These are phyloP conservation scores for Microdon myrmicae DNA, from an alignment of 2,888 invertebrate species.

Conservation along the genomic window DNA sequence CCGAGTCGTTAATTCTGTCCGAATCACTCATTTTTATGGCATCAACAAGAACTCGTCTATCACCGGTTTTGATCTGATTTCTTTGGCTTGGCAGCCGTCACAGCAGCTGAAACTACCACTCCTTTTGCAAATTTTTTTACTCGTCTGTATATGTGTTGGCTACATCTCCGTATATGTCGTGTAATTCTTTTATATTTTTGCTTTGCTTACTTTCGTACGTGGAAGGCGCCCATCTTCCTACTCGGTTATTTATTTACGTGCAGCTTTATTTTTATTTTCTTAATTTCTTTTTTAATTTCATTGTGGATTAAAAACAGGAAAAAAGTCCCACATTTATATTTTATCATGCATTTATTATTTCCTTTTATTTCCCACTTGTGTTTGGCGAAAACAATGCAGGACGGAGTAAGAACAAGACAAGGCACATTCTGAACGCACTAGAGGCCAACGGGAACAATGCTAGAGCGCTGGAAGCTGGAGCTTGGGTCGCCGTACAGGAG, in stretches of 20 bases:
- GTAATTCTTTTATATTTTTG: slow-evolving; percentile 1
- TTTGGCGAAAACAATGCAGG: slow-evolving; percentile 45
- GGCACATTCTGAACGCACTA: slow-evolving; percentile 11
- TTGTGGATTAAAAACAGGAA: not conserved
- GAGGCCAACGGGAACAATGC: not conserved
- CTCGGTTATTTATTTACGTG: too few species aligned
- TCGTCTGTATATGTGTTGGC: too few species aligned
- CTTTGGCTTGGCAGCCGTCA: slow-evolving; percentile 39
- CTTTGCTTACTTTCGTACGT: slow-evolving; percentile 23
- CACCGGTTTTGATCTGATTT: slow-evolving; percentile 43
- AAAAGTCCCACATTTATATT: slow-evolving; percentile 44
- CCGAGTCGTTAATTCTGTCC: too few species aligned
- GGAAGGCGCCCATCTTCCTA: slow-evolving; percentile 47
- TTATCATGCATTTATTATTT: slow-evolving; percentile 44
- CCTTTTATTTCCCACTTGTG: slow-evolving; percentile 42
- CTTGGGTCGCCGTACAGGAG: not conserved
- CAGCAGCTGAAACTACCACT: slow-evolving; percentile 48
- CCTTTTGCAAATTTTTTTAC: slow-evolving; percentile 13
- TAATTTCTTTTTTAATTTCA: not conserved
- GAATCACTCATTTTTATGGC: slow-evolving; percentile 45
- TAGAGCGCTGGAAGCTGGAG: too few species aligned
- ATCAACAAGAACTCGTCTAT: slow-evolving; percentile 18
- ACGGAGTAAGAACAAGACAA: slow-evolving; percentile 33
- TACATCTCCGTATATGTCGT: too few species aligned
- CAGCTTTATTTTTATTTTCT: slow-evolving; percentile 3